These are phyloP conservation scores for Anomalospiza imberbis DNA, from an alignment of 2,797 vertebrate genomes.

Conservation along the genomic window DNA sequence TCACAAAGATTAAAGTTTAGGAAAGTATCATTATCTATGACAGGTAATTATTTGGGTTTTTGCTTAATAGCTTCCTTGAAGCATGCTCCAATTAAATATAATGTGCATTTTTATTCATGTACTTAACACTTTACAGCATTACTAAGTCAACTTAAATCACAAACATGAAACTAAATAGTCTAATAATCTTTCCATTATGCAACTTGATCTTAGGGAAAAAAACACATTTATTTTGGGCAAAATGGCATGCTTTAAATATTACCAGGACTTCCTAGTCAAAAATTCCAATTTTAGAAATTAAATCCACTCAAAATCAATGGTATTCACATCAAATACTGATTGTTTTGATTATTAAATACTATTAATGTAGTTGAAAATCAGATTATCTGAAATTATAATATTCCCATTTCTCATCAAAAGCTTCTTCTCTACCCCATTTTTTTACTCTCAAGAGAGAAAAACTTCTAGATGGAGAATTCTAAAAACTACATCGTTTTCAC, in stretches of 20 bases:
- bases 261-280: background rate
- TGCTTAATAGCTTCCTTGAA: conserved; percentile 19
- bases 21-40: background rate
- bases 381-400: background rate
- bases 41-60: background rate
- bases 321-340: background rate
- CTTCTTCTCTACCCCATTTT: background rate
- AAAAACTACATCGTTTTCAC: background rate
- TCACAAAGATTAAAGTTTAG: background rate
- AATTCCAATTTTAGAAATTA: background rate
- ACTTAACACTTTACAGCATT: background rate
- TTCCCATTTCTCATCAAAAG: conserved; percentile 6
- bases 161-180: background rate
- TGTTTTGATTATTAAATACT: background rate
- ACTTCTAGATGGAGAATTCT: background rate
- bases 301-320: background rate
- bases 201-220: background rate
- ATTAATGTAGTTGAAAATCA: conserved; percentile 3
- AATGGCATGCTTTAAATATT: background rate
- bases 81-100: background rate
- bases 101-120: background rate
- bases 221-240: background rate
- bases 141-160: background rate
- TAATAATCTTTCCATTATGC: background rate
- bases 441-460: background rate